Conservation (phyloP, 2,113 vertebrate species). For the Lophius piscatorius region DNA sequence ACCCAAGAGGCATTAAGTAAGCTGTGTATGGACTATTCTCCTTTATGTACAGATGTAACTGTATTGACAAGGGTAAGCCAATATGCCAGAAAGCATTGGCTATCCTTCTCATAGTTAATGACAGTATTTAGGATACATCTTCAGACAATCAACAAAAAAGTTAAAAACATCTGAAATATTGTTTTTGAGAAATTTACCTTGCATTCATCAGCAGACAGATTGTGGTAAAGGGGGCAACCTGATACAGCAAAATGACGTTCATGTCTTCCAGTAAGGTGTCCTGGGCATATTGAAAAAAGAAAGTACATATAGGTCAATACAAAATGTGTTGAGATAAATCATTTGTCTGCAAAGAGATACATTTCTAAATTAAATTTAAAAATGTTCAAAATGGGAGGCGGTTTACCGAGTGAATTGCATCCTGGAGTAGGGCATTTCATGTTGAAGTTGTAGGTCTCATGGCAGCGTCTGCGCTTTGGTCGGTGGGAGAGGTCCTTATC, state of each 20-base stretch:
- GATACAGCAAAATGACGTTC: constrained; percentile 98
- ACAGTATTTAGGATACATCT: not conserved
- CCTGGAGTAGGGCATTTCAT: constrained; percentile 98
- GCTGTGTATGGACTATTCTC: too few relatives aligned
- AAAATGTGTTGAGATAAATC: not conserved
- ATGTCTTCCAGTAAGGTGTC: constrained; percentile 96
- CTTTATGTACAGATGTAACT: too few relatives aligned
- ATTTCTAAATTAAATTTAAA: not conserved
- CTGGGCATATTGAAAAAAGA: constrained; percentile 64
- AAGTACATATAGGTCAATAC: not conserved
- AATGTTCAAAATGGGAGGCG: not conserved
- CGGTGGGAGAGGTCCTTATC: constrained; percentile 96
- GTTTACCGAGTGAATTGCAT: constrained; percentile 94
- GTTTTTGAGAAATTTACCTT: constrained; percentile 80
- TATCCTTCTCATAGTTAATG: not conserved
- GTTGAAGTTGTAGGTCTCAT: constrained; percentile 99
- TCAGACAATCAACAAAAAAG: not conserved
- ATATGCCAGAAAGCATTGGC: too few relatives aligned
- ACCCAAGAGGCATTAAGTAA: not conserved
- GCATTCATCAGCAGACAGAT: constrained; percentile 97
- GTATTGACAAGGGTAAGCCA: too few relatives aligned
- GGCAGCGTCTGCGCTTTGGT: constrained; percentile 96
- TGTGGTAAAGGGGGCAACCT: constrained; percentile 96
- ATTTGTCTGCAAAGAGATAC: too few relatives aligned
- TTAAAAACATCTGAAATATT: not conserved